Conservation (phyloP, 2,888 invertebrate species). For the Heliconius erato region DNA sequence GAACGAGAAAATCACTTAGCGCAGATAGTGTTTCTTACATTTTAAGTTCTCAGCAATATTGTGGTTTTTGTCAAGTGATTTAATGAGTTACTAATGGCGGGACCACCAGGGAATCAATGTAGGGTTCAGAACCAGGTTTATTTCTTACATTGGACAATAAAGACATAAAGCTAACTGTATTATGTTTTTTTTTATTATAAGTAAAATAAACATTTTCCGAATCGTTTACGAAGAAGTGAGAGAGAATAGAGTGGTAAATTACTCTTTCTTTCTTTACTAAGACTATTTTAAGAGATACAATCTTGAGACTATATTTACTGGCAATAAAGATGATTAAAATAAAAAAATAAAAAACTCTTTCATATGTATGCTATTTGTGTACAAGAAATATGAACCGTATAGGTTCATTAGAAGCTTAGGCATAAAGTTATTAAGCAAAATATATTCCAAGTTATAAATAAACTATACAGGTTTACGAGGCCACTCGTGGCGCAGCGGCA, state of each 20-base stretch:
- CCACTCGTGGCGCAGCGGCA: too few relatives aligned
- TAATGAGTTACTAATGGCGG: conserved; percentile 63
- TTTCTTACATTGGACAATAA: conserved; percentile 25
- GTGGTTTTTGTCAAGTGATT: conserved; percentile 54
- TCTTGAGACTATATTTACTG: too few relatives aligned
- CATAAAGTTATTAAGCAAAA: background rate
- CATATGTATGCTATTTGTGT: background rate
- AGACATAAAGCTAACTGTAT: background rate
- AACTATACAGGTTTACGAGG: background rate
- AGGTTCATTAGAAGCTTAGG: background rate
- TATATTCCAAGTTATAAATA: background rate
- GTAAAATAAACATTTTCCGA: background rate
- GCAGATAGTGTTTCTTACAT: conserved; percentile 37
- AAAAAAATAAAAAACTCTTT: too few relatives aligned
- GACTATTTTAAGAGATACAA: too few relatives aligned
- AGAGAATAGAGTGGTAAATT: background rate
- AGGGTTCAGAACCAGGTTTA: conserved; percentile 30
- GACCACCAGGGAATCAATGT: conserved; percentile 67
- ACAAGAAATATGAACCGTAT: background rate
- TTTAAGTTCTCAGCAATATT: conserved; percentile 45
- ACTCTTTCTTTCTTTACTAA: too few relatives aligned
- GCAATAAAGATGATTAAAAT: too few relatives aligned
- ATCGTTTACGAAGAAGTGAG: background rate
- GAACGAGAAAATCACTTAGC: conserved; percentile 43
- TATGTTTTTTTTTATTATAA: background rate